phyloP scores from a whole-genome alignment of 2,113 vertebrate species.

The Tor tambroides region DNA sequence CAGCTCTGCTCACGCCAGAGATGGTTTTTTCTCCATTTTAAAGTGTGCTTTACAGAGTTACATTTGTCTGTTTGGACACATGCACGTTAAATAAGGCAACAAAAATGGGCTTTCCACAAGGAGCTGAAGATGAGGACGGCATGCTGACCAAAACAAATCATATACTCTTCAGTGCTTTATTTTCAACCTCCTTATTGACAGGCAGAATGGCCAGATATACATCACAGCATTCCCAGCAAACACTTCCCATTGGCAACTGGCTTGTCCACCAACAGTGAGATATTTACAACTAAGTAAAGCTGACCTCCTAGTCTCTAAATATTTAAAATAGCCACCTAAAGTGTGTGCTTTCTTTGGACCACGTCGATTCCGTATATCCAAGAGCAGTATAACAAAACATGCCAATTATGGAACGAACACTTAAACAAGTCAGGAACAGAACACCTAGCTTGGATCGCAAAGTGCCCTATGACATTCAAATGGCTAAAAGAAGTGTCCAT shows the following conservation, averaged over 20 bases:
- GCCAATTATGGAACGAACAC: constrained; percentile 33
- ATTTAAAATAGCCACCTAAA: constrained; percentile 56
- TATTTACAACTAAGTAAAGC: constrained; percentile 64
- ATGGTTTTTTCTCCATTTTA: constrained; percentile 31
- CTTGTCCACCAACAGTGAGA: constrained; percentile 56
- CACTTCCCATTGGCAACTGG: constrained; percentile 54
- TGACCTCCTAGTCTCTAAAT: constrained; percentile 56
- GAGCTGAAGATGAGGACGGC: constrained; percentile 14
- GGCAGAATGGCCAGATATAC: constrained; percentile 67
- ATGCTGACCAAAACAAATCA: constrained; percentile 47
- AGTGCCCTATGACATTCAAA: neutral
- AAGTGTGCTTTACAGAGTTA: constrained; percentile 49
- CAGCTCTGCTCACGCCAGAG: constrained; percentile 54
- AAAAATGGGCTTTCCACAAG: constrained; percentile 25
- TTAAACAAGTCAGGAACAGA: constrained; percentile 26
- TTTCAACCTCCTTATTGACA: constrained; percentile 62
- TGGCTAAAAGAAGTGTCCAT: neutral
- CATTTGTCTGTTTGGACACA: constrained; percentile 40
- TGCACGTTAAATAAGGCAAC: constrained; percentile 52
- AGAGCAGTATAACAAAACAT: constrained; percentile 36
- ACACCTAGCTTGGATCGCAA: neutral
- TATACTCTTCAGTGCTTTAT: constrained; percentile 55
- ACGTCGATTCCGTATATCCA: constrained; percentile 18
- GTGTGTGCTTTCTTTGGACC: constrained; percentile 48
- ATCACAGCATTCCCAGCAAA: constrained; percentile 59